These are phyloP conservation scores for Prionailurus bengalensis DNA, from an alignment of 2,113 vertebrate genomes.

Conservation along the genomic window DNA sequence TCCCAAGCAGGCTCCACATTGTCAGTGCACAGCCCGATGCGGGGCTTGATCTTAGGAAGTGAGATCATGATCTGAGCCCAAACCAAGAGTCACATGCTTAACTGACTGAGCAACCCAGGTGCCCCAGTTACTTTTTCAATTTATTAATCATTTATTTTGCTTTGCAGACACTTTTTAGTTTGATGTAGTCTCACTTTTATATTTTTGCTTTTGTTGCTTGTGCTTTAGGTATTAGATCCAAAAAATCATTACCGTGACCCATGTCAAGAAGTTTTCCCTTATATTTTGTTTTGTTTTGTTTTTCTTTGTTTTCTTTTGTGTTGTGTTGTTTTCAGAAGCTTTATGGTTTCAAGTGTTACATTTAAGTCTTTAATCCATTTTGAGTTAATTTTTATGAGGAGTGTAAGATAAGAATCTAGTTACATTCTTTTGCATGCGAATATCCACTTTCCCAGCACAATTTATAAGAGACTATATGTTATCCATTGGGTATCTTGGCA, in stretches of 20 bases:
- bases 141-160: not conserved
- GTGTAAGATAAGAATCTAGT: not conserved
- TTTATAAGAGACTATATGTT: not conserved
- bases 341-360: not conserved
- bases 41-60: too few relatives aligned
- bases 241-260: not conserved
- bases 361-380: not conserved
- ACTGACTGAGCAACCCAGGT: too few relatives aligned
- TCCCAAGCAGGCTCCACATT: too few relatives aligned
- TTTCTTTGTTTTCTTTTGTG: too few relatives aligned
- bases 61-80: too few relatives aligned
- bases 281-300: not conserved
- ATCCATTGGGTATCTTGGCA: not conserved
- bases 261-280: not conserved
- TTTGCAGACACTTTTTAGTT: not conserved
- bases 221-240: not conserved
- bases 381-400: not conserved
- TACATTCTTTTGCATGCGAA: not conserved
- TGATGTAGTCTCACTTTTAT: not conserved
- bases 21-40: too few relatives aligned
- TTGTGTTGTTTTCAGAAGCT: not conserved
- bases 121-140: not conserved
- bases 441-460: not conserved
- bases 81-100: too few relatives aligned
- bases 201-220: not conserved